phyloP scores from a whole-genome alignment of 2,797 vertebrate species.

The Leucoraja ocellata region DNA sequence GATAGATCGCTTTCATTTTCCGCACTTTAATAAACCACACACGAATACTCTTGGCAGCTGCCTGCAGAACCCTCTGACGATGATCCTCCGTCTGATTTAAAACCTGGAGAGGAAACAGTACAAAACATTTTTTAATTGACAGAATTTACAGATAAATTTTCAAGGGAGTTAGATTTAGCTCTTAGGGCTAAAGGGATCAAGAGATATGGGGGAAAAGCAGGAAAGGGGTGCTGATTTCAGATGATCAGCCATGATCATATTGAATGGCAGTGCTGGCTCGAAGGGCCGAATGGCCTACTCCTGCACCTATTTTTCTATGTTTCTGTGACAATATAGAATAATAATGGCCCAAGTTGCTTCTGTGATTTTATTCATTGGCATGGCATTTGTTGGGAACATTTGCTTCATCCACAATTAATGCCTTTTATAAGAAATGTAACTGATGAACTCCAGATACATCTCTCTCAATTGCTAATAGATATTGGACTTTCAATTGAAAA shows the following conservation, averaged over 20 bases:
- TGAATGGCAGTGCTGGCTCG: too few relatives aligned
- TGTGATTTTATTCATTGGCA: not conserved
- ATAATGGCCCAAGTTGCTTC: too few relatives aligned
- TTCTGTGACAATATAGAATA: not conserved
- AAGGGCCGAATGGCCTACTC: too few relatives aligned
- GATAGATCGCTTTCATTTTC: slow-evolving; percentile 99
- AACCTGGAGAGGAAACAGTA: slow-evolving; percentile 60
- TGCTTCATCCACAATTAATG: not conserved
- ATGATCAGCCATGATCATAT: too few relatives aligned
- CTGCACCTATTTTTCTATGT: not conserved
- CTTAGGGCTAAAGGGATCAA: too few relatives aligned
- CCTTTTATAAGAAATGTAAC: not conserved
- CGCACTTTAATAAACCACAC: slow-evolving; percentile 98
- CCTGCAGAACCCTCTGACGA: slow-evolving; percentile 88
- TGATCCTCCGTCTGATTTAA: slow-evolving; percentile 97
- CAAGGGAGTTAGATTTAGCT: too few relatives aligned
- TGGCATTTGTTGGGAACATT: not conserved
- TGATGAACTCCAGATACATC: not conserved
- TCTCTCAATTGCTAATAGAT: not conserved
- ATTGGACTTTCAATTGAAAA: not conserved
- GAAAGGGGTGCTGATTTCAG: too few relatives aligned
- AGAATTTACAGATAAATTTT: not conserved
- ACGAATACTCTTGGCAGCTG: slow-evolving; percentile 82
- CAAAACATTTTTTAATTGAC: not conserved
- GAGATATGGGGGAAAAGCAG: too few relatives aligned